Conservation (phyloP, 2,797 vertebrate genomes). For the Hipposideros larvatus region DNA sequence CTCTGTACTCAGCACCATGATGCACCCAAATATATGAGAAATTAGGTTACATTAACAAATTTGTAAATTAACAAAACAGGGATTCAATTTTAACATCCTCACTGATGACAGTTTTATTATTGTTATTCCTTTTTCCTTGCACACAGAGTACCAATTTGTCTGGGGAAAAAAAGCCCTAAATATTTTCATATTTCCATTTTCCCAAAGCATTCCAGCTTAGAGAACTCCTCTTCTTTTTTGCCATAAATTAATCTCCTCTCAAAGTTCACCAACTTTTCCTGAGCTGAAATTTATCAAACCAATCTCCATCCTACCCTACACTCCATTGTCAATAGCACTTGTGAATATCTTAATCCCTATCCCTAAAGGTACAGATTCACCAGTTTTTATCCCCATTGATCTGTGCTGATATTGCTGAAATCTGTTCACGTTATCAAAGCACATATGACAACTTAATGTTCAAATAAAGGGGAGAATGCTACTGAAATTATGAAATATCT, state of each 20-base stretch:
- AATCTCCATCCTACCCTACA: background rate
- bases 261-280: slow-evolving; percentile 41
- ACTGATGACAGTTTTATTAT: background rate
- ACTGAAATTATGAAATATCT: slow-evolving; percentile 45
- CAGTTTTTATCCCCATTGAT: background rate
- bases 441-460: slow-evolving; percentile 23
- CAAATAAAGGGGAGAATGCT: background rate
- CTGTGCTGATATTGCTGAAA: slow-evolving; percentile 40
- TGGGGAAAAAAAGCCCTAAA: background rate
- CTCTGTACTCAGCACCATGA: background rate
- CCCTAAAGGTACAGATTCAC: background rate
- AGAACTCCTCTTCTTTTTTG: background rate
- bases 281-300: slow-evolving; percentile 33
- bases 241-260: slow-evolving; percentile 35
- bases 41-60: background rate
- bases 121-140: background rate
- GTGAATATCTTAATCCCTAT: background rate
- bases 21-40: background rate
- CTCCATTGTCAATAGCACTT: background rate
- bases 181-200: slow-evolving; percentile 28
- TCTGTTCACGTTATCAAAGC: slow-evolving; percentile 2
- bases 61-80: background rate
- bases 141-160: background rate
- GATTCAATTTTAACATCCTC: slow-evolving; percentile 11
- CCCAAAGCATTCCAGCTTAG: slow-evolving; percentile 8